A percentile compares a stretch with the other conserved stretches of the same genome.
phyloP scores from a whole-genome alignment of 2,888 invertebrate species.

The Deroplatys truncata region DNA sequence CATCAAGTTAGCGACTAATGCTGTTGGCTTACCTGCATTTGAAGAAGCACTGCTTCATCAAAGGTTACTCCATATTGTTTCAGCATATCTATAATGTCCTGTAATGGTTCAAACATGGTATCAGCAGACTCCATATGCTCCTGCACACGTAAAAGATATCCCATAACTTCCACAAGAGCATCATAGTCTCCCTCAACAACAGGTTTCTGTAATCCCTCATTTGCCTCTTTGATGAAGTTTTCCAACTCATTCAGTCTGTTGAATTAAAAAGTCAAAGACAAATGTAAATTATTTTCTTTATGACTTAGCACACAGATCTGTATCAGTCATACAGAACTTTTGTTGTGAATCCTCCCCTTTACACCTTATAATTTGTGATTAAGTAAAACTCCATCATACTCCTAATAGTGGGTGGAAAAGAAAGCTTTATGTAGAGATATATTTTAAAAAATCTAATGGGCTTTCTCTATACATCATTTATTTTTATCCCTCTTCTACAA shows the following conservation, averaged over 20 bases:
- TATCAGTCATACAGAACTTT: no score
- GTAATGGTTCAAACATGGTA: conserved; percentile 83
- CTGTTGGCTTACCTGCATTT: background rate
- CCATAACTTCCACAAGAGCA: conserved; percentile 76
- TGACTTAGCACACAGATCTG: background rate
- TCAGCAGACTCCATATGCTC: conserved; percentile 77
- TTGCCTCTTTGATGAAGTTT: conserved; percentile 73
- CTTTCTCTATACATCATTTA: no score
- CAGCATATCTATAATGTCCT: conserved; percentile 79
- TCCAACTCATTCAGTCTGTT: conserved; percentile 56
- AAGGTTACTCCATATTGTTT: conserved; percentile 84
- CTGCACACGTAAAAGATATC: conserved; percentile 70
- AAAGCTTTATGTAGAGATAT: no score
- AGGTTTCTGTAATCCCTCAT: conserved; percentile 64
- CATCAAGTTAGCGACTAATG: no score
- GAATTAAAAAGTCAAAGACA: background rate
- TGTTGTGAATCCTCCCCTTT: no score
- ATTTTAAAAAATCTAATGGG: no score
- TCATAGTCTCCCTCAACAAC: conserved; percentile 82
- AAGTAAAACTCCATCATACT: no score
- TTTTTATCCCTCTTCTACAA: no score
- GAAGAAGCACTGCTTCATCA: conserved; percentile 56
- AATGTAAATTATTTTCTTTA: background rate
- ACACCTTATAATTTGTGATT: no score
- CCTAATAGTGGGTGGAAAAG: no score